phyloP scores from a whole-genome alignment of 2,113 vertebrate species.

The Heterotilapia buettikoferi region DNA sequence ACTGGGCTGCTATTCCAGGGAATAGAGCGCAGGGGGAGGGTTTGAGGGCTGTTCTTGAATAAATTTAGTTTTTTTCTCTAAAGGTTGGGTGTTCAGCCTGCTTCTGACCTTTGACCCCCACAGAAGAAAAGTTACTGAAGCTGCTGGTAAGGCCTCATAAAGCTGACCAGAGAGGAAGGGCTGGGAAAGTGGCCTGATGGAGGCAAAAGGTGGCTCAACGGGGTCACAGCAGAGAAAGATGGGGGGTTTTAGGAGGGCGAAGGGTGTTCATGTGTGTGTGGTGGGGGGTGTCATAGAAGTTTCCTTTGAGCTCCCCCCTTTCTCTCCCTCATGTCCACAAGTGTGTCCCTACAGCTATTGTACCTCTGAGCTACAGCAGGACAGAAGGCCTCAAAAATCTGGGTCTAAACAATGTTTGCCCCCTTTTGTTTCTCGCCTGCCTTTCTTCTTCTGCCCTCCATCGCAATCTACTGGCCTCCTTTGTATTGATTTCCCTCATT shows the following conservation, averaged over 20 bases:
- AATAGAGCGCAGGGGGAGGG: neutral
- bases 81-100: constrained; percentile 57
- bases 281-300: constrained; percentile 15
- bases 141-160: constrained; percentile 13
- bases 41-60: constrained; percentile 47
- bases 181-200: constrained; percentile 73
- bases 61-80: constrained; percentile 38
- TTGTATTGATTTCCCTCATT: constrained; percentile 46
- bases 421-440: constrained; percentile 53
- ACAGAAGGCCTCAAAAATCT: constrained; percentile 55
- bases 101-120: constrained; percentile 60
- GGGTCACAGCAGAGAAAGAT: constrained; percentile 30
- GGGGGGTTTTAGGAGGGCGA: neutral
- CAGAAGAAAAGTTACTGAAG: constrained; percentile 54
- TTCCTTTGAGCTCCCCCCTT: constrained; percentile 36
- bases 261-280: neutral
- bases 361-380: constrained; percentile 33
- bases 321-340: constrained; percentile 38
- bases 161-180: constrained; percentile 40
- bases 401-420: constrained; percentile 51
- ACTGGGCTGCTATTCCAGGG: neutral
- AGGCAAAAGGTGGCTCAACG: constrained; percentile 24
- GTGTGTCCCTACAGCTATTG: constrained; percentile 58
- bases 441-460: constrained; percentile 53
- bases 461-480: constrained; percentile 42